phyloP scores from a whole-genome alignment of 2,113 vertebrate genomes.

The Proteles cristata region DNA sequence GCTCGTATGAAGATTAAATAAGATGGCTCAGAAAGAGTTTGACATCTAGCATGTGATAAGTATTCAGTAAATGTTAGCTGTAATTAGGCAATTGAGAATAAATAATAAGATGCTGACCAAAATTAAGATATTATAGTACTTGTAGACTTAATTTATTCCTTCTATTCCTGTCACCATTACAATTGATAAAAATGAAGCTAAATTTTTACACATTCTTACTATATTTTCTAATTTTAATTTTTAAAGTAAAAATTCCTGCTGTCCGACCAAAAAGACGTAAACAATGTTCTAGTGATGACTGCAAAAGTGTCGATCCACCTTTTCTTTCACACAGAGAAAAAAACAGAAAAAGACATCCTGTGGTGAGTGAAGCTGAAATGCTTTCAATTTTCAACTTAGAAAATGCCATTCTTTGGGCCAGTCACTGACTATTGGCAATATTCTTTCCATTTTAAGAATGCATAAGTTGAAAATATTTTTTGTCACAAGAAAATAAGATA shows the following conservation, averaged over 20 bases:
- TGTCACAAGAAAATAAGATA: neutral
- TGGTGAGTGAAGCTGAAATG: slow-evolving; percentile 77
- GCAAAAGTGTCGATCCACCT: slow-evolving; percentile 50
- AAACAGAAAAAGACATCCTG: slow-evolving; percentile 48
- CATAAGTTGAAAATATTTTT: neutral
- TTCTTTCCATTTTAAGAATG: slow-evolving; percentile 37
- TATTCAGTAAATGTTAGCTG: neutral
- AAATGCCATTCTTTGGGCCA: slow-evolving; percentile 37
- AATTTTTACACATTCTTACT: slow-evolving; percentile 8
- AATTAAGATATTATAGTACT: slow-evolving; percentile 14
- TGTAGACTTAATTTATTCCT: slow-evolving; percentile 35
- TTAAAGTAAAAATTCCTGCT: slow-evolving; percentile 50
- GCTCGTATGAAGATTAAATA: neutral
- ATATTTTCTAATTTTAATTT: slow-evolving; percentile 71
- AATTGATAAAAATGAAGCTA: slow-evolving; percentile 26
- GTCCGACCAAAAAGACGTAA: slow-evolving; percentile 50
- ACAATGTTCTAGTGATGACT: fast-evolving
- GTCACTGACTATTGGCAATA: neutral
- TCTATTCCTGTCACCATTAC: neutral
- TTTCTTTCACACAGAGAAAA: slow-evolving; percentile 48
- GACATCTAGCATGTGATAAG: neutral
- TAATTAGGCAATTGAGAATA: slow-evolving; percentile 7
- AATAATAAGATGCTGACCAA: neutral
- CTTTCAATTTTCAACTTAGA: slow-evolving; percentile 34
- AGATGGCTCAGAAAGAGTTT: neutral